Percentiles rank a stretch among this genome's conserved stretches.
Conservation (phyloP, 2,888 invertebrate genomes). For the Agonopterix alstromeriana region DNA sequence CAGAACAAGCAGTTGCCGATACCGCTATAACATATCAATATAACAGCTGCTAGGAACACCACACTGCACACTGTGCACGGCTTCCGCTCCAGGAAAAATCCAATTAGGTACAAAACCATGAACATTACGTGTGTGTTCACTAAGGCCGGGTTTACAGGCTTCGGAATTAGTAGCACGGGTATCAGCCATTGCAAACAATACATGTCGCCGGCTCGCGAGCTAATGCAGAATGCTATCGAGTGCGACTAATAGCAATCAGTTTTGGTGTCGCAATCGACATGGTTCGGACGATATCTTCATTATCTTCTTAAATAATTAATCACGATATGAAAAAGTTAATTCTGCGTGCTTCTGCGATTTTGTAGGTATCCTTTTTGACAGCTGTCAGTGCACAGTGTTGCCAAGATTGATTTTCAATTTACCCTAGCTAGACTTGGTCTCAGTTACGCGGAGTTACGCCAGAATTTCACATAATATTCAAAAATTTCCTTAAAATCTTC, state of each 20-base stretch:
- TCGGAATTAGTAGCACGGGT: conserved; percentile 97
- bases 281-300: conserved; percentile 36
- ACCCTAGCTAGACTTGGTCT: too few relatives aligned
- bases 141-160: conserved; percentile 96
- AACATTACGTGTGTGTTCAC: conserved; percentile 98
- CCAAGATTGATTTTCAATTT: too few relatives aligned
- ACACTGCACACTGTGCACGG: conserved; percentile 98
- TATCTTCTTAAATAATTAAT: conserved; percentile 17
- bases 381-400: background rate
- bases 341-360: background rate
- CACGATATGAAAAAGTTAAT: background rate
- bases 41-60: conserved; percentile 94
- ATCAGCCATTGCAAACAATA: conserved; percentile 98
- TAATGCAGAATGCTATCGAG: conserved; percentile 24
- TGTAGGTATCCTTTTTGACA: too few relatives aligned
- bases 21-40: conserved; percentile 96
- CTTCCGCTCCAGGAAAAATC: conserved; percentile 96
- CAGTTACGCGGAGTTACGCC: too few relatives aligned
- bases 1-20: conserved; percentile 96
- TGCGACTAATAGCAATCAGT: conserved; percentile 22
- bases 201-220: conserved; percentile 74
- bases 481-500: too few relatives aligned
- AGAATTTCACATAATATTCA: too few relatives aligned
- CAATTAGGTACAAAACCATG: conserved; percentile 95
- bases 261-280: conserved; percentile 47